Evolutionary conservation across 2,113 vertebrate genomes (phyloP), one percentile per base, ranked within the genome.

Genomic region (Alouatta palliata): DNA sequence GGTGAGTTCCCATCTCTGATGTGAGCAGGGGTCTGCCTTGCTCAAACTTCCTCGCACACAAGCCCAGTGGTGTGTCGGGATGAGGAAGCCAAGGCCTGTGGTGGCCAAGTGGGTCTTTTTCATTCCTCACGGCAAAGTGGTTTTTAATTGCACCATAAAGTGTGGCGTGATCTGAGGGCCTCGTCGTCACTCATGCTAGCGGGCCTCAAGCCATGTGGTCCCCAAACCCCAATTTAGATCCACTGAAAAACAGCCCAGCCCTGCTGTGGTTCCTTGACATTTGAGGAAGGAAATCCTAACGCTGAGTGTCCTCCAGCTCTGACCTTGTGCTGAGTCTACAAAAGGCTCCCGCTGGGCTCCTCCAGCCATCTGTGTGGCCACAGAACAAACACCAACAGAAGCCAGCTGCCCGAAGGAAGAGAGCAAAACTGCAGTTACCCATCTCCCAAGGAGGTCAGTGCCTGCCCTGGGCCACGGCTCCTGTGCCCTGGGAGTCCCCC

Each of bases 1-100:
- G 13, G 0, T 0, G 20, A 70, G 13, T 3, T 23, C 35, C 30
- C 1, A 6, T 47, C 3, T 1, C 7, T 23, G 30, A 43, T 16
- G 0, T 20, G 8, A 19, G 90, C 45, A 52, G 61, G 4, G 1
- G 2, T 32, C 25, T 9, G 40, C 40, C 32, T 27, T 25, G 56
- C 25, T 37, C 7, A n/a, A 7, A 2, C 16, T 2, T 3, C 16
- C 37, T n/a, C 1, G 17, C 64, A 9, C 0, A 8, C 30, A 2
- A 35, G 21, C 21, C 4, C 17, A 1, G 23, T 25, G 47, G 10
- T 0, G 7, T 19, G 16, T 5, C 32, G 9, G 6, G 6, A 21
- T 1, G 9, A 54, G 9, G 2, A 19, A 19, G 20, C 10, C 0
- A 0, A 17, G 30, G 25, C 0, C 43, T 5, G 12, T 3, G 1